Percentiles rank a stretch among this genome's conserved stretches.
phyloP scores from a whole-genome alignment of 2,113 vertebrate genomes.

The Archocentrus centrarchus region DNA sequence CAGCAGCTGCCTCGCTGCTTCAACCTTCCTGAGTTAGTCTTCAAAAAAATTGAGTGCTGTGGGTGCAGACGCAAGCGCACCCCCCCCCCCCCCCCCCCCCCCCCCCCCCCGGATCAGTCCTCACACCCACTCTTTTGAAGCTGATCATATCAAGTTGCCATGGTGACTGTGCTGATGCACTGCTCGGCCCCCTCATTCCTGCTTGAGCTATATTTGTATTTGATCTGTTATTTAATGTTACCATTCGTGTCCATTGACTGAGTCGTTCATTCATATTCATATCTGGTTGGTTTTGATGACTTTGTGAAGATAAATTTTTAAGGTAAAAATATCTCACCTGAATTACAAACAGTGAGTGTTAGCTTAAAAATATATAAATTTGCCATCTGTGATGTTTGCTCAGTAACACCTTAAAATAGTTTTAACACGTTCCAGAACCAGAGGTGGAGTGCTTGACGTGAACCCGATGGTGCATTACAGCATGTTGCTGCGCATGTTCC shows the following conservation, averaged over 20 bases:
- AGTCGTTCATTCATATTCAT: neutral
- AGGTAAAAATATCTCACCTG: neutral
- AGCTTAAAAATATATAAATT: neutral
- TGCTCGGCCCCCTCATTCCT: neutral
- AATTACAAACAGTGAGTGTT: neutral
- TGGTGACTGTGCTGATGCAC: neutral
- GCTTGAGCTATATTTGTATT: slow-evolving; percentile 13
- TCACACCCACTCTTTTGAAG: neutral
- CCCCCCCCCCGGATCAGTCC: neutral
- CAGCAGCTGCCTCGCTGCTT: neutral
- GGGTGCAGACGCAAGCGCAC: too few relatives aligned
- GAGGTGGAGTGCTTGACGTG: neutral
- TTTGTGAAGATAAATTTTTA: neutral
- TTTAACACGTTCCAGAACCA: neutral
- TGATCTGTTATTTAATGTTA: slow-evolving; percentile 2
- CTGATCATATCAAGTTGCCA: slow-evolving; percentile 3
- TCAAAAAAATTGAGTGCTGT: neutral
- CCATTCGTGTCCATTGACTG: neutral
- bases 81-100: too few relatives aligned
- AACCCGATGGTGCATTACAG: neutral
- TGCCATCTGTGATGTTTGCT: neutral
- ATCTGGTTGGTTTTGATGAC: neutral
- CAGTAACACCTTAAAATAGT: neutral
- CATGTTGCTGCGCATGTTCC: neutral
- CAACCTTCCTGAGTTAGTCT: neutral